A percentile compares a stretch with the other conserved stretches of the same genome.
Conservation (phyloP, 2,113 vertebrate genomes). For the Apistogramma diplotaenia region DNA sequence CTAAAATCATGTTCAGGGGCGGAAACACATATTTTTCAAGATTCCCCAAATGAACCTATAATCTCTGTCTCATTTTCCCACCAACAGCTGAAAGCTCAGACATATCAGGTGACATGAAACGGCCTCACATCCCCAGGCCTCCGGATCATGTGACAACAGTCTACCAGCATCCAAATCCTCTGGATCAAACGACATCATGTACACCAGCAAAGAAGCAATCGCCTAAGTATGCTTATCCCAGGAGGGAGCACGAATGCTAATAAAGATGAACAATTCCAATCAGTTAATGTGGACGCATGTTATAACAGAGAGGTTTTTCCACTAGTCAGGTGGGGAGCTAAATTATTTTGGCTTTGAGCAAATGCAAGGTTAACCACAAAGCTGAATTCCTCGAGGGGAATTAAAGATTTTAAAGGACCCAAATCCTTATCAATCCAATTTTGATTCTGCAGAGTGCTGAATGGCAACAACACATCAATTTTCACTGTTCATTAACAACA, state of each 20-base stretch:
- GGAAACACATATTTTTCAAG: conserved; percentile 24
- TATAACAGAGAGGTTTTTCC: conserved; percentile 9
- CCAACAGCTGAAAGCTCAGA: conserved; percentile 61
- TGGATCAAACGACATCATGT: conserved; percentile 63
- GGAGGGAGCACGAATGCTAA: conserved; percentile 55
- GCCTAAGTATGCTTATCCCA: conserved; percentile 62
- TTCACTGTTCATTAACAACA: conserved; percentile 49
- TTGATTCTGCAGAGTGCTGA: conserved; percentile 27
- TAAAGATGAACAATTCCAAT: conserved; percentile 66
- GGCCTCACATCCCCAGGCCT: conserved; percentile 41
- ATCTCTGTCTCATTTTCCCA: conserved; percentile 52
- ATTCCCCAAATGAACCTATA: conserved; percentile 55
- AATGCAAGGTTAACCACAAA: neutral
- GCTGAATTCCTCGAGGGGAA: conserved; percentile 9
- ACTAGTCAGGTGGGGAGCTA: conserved; percentile 23
- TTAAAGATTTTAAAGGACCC: conserved; percentile 30
- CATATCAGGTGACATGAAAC: conserved; percentile 58
- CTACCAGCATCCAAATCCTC: conserved; percentile 62
- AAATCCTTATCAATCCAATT: conserved; percentile 30
- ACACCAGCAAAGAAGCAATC: conserved; percentile 61
- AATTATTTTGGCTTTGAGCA: conserved; percentile 23
- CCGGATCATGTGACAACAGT: conserved; percentile 61
- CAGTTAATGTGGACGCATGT: conserved; percentile 54
- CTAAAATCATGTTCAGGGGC: conserved; percentile 22
- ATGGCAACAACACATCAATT: conserved; percentile 38